Conservation (phyloP, 92 coral and sea anemone species). For the Pocillopora grandis region DNA sequence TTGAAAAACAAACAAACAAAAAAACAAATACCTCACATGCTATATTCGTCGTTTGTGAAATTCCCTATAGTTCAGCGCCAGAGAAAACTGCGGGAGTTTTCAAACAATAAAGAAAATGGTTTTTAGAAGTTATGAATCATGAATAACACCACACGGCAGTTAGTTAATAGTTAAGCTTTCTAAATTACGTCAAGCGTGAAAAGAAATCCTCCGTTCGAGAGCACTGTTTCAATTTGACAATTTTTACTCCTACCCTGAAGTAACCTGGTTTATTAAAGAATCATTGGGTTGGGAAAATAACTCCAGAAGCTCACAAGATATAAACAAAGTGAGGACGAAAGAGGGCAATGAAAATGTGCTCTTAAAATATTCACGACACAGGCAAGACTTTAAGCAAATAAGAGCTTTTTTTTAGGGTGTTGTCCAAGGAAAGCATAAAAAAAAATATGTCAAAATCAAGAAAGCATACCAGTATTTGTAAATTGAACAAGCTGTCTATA, state of each 20-base stretch:
- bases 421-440: neutral
- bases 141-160: conserved; percentile 28
- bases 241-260: neutral
- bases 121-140: conserved; percentile 39
- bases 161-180: conserved; percentile 38
- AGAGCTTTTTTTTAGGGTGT: conserved; percentile 22
- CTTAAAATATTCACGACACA: conserved; percentile 16
- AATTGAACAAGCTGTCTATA: conserved; percentile 20
- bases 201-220: conserved; percentile 10
- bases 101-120: neutral
- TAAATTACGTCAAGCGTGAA: conserved; percentile 32
- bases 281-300: neutral
- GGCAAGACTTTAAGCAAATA: conserved; percentile 11
- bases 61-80: neutral
- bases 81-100: neutral
- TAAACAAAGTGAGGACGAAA: neutral
- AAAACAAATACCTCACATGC: neutral
- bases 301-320: neutral
- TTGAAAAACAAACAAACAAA: neutral
- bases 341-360: neutral
- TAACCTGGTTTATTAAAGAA: neutral
- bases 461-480: conserved; percentile 6
- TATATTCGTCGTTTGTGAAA: neutral
- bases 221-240: neutral
- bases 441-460: neutral